A percentile compares a stretch with the other conserved stretches of the same genome.
Conservation (phyloP, 2,797 vertebrate genomes). For the Gymnopithys bicolor region DNA sequence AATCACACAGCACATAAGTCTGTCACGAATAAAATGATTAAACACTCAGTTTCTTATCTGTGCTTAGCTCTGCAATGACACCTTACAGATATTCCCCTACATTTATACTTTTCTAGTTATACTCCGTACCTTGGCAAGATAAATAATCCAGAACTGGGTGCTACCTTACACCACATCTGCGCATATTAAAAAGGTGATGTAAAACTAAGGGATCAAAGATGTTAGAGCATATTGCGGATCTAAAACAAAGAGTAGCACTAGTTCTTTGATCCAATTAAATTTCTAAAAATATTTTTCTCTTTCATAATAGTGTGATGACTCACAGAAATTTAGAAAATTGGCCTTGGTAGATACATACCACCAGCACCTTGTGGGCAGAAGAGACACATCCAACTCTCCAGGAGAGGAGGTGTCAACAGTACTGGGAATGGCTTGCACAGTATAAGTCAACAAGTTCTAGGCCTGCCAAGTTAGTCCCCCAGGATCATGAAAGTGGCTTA, state of each 20-base stretch:
- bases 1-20: background rate
- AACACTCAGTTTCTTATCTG: background rate
- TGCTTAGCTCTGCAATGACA: background rate
- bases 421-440: background rate
- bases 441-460: background rate
- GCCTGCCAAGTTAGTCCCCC: background rate
- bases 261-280: background rate
- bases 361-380: background rate
- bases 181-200: background rate
- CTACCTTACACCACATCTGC: background rate
- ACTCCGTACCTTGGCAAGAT: background rate
- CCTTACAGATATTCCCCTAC: background rate
- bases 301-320: background rate
- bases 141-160: background rate
- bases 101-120: background rate
- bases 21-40: background rate
- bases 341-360: fast-evolving
- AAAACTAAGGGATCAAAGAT: background rate
- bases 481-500: background rate
- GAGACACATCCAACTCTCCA: fast-evolving
- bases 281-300: background rate
- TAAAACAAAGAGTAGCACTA: background rate
- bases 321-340: background rate
- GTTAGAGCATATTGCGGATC: background rate
- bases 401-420: background rate